Conservation (phyloP, 2,113 vertebrate species). For the Callocephalon fimbriatum region DNA sequence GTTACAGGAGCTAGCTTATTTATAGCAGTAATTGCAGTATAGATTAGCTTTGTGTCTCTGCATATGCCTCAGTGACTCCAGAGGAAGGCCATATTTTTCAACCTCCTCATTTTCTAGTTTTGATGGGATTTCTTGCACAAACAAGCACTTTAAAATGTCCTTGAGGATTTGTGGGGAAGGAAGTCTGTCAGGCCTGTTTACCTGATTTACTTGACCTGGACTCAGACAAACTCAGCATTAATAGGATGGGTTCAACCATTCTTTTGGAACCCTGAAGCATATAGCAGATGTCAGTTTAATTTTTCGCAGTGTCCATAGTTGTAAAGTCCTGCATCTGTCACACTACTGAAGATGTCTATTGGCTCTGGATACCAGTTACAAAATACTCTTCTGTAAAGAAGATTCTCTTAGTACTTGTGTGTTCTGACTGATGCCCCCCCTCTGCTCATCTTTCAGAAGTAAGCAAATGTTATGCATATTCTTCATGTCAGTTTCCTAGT, state of each 20-base stretch:
- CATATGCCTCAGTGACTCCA: neutral
- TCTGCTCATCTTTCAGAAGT: neutral
- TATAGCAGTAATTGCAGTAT: neutral
- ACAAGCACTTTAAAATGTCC: neutral
- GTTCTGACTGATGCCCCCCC: neutral
- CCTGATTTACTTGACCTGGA: neutral
- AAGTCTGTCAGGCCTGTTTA: neutral
- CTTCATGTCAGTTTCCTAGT: neutral
- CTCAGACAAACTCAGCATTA: neutral
- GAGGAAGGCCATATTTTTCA: neutral
- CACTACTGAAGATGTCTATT: neutral
- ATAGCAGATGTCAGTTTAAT: neutral
- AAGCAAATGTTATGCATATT: neutral
- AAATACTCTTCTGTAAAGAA: neutral
- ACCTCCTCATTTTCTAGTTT: neutral
- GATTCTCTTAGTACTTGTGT: neutral
- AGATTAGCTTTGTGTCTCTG: neutral
- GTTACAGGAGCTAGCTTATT: neutral
- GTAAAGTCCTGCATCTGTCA: neutral
- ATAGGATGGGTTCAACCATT: neutral
- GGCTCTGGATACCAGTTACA: neutral
- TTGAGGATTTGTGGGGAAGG: neutral
- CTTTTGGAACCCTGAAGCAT: neutral
- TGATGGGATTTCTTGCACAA: neutral
- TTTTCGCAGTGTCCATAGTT: neutral